phyloP scores from a whole-genome alignment of 2,113 vertebrate species.

The Penelope pileata region DNA sequence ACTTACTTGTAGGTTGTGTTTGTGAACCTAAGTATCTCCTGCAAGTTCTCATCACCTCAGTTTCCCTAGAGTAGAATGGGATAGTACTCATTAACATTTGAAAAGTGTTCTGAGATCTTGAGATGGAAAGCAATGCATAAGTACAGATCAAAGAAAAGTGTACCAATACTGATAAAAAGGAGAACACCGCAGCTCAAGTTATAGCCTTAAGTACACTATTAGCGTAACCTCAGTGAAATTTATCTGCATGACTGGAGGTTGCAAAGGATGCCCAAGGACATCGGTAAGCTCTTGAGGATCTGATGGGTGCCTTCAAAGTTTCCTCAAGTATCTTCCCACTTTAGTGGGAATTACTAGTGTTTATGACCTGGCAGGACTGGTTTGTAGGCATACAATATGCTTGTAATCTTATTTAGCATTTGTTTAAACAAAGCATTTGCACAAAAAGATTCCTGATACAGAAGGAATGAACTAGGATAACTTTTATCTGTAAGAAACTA shows the following conservation, averaged over 20 bases:
- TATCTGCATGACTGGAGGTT: conserved; percentile 19
- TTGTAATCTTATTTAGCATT: conserved; percentile 34
- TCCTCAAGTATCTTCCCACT: conserved; percentile 4
- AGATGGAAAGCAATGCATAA: conserved; percentile 8
- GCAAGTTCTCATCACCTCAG: conserved; percentile 55
- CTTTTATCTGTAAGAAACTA: conserved; percentile 51
- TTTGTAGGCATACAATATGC: not conserved
- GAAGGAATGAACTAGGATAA: conserved; percentile 17
- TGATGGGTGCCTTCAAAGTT: conserved; percentile 37
- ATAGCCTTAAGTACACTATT: conserved; percentile 41
- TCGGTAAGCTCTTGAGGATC: conserved; percentile 10
- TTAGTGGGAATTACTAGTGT: conserved; percentile 12
- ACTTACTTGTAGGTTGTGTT: conserved; percentile 15
- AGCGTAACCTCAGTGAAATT: conserved; percentile 52
- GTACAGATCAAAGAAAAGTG: conserved; percentile 44
- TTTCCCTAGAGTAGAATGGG: conserved; percentile 29
- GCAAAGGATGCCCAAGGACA: conserved; percentile 10
- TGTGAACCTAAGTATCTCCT: conserved; percentile 25
- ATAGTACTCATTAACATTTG: conserved; percentile 55
- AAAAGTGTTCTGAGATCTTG: conserved; percentile 39
- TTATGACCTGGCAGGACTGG: conserved; percentile 40
- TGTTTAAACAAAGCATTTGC: conserved; percentile 39
- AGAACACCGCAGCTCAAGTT: not conserved
- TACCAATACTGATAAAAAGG: conserved; percentile 31
- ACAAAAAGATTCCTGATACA: conserved; percentile 34